Conservation (phyloP, 1,140 invertebrate species). For the Potamilus streckersoni region DNA sequence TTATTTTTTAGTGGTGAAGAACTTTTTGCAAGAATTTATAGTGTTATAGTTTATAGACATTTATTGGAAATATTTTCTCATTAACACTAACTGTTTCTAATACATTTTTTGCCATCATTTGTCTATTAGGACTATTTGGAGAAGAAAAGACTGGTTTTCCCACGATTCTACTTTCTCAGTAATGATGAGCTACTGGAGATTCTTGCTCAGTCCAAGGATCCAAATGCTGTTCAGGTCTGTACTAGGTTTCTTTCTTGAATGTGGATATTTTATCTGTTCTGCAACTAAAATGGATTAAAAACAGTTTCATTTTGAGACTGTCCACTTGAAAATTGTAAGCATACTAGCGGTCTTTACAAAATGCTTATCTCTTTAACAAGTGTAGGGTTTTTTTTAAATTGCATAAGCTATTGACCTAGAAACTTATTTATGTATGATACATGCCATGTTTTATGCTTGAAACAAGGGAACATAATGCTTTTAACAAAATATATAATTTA, state of each 20-base stretch:
- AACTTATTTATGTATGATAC: too few species aligned
- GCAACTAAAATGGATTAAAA: too few species aligned
- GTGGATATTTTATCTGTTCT: too few species aligned
- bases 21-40: neutral
- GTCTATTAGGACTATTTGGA: conserved; percentile 64
- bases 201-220: conserved; percentile 78
- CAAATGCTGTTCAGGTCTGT: conserved; percentile 77
- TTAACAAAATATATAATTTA: too few species aligned
- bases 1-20: neutral
- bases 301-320: neutral
- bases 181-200: conserved; percentile 68
- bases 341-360: too few species aligned
- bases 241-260: neutral
- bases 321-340: neutral
- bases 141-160: conserved; percentile 65
- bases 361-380: too few species aligned
- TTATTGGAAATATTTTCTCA: too few species aligned
- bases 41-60: too few species aligned
- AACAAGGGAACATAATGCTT: too few species aligned
- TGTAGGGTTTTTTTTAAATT: too few species aligned
- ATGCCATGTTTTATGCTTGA: too few species aligned
- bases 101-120: conserved; percentile 3
- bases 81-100: neutral
- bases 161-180: conserved; percentile 67
- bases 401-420: too few species aligned